Evolutionary conservation across 2,113 vertebrate genomes (phyloP).

Genomic region (Oriolus oriolus): DNA sequence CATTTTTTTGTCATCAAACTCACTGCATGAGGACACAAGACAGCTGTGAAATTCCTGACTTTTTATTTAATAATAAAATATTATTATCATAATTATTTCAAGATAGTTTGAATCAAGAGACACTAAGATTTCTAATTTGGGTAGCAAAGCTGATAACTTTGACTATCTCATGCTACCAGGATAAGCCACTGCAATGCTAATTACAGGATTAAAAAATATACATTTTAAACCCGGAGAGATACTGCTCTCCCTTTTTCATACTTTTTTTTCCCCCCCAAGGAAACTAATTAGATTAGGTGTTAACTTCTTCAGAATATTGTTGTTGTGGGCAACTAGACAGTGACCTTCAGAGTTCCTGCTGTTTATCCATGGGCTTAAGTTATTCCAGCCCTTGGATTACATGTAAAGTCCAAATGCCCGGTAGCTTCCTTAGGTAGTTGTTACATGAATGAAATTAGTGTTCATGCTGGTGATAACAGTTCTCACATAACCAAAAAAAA

Average conservation of each 20-base stretch:
- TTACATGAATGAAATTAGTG: background rate
- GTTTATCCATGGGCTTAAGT: background rate
- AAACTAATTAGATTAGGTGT: conserved; percentile 29
- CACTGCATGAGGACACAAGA: background rate
- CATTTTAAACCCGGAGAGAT: background rate
- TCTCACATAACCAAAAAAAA: background rate
- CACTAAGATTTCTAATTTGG: conserved; percentile 7
- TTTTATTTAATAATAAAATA: background rate
- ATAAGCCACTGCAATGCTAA: conserved; percentile 15
- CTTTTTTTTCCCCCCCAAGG: background rate
- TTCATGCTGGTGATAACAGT: background rate
- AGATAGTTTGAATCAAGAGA: background rate
- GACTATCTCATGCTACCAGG: background rate
- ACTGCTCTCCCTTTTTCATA: background rate
- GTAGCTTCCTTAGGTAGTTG: background rate
- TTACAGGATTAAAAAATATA: conserved; percentile 26
- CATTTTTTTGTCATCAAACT: background rate
- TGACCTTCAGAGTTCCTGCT: background rate
- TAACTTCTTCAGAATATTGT: background rate
- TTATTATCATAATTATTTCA: background rate
- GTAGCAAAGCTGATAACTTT: conserved; percentile 6
- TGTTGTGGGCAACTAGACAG: background rate
- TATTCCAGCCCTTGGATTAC: background rate
- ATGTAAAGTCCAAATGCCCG: background rate
- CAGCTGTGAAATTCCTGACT: background rate